Base-by-base conservation (phyloP, 2,888 invertebrate genomes). In the Eupeodes latifasciatus region DNA sequence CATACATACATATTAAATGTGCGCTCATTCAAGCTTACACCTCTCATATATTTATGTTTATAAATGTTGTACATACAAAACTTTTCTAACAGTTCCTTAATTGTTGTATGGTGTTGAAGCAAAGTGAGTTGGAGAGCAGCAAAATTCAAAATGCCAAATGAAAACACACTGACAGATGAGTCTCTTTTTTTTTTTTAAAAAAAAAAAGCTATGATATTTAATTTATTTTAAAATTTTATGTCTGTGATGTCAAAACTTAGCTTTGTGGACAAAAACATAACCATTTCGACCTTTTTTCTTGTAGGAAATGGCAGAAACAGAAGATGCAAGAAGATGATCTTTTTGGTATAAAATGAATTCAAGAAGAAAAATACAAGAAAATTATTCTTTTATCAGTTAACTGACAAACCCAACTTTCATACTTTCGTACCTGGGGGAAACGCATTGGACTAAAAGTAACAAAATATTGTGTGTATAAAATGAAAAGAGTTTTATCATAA, bases 131-230 rank as follows among this genome's bases (percentile, higher is more conserved):
- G 59, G 74, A 79, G 74, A 55, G 34, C 61, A 55, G 34, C 61
- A 47, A 80, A 27, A 27, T 27, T 1, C 27, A 2, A 27, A 27
- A 27, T 3, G 27, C 27, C 27, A 27, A 27, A 27, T 3, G 27
- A 27, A 61, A 53, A 16, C 79, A 53, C 67, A 67, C 78, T 74
- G 61, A 59, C 75, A 86, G 82, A 86, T 86, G 82, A 86, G 86
- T 86, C 19, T 69, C 53, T 53, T 14, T 27, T 27, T 27, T 19
- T 16, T 55, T 2, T n/a, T n/a, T n/a, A 27, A 2, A 27, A 27
- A 27, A 27, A 27, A 27, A 27, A 27, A 27, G 27, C 27, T 27
- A 27, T 27, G 27, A 27, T 27, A 27, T 79, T 36, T 74, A 47
- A 66, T 34, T 36, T 69, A 36, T 36, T 71, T n/a, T 40, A 72